Evolutionary conservation across 2,113 vertebrate genomes (phyloP), one percentile per base, ranked within the genome.

Genomic region (Brachyhypopomus occidentalis): DNA sequence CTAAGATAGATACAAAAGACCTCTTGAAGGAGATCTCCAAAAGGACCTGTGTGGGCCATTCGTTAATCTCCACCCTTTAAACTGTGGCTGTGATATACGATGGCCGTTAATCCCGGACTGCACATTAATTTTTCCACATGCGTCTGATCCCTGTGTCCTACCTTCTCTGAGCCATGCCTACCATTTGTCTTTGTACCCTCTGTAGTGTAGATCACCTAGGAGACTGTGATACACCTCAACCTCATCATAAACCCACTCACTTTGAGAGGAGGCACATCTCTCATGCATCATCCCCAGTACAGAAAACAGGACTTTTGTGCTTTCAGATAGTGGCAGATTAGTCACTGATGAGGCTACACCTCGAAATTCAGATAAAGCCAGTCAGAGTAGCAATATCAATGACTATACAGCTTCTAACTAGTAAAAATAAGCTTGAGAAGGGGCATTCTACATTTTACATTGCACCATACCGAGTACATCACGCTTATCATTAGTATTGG

Each of bases 91-190:
- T 77, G 55, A 77, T 72, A 75, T 60, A 76, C 75, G 63, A 38
- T 66, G 25, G 34, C 55, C 52, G 63, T 77, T 77, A 64, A 82
- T 77, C 80, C 63, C 22, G 30, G 25, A 38, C 66, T 64, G 20
- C 38, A 34, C 74, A 82, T 82, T 82, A 77, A 77, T 77, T 76
- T 66, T 27, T 23, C 56, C 16, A 59, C 74, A 77, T 7, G n/a
- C 8, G 67, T 34, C 62, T 72, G 25, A 63, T 77, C 70, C 64
- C 66, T 71, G 36, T 36, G 66, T 22, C 36, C 74, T 45, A 48
- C 76, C 38, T 20, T 58, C 58, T 82, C 80, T 52, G 63, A 22
- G n/a, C 62, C 56, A 30, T 3, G 62, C 45, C 55, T 62, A 45
- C 56, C 77, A 23, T 77, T 67, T 72, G 80, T 48, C 45, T 55